Evolutionary conservation across 2,113 vertebrate genomes (phyloP), one percentile per base, ranked within the genome.

Genomic region (Athene cunicularia): DNA sequence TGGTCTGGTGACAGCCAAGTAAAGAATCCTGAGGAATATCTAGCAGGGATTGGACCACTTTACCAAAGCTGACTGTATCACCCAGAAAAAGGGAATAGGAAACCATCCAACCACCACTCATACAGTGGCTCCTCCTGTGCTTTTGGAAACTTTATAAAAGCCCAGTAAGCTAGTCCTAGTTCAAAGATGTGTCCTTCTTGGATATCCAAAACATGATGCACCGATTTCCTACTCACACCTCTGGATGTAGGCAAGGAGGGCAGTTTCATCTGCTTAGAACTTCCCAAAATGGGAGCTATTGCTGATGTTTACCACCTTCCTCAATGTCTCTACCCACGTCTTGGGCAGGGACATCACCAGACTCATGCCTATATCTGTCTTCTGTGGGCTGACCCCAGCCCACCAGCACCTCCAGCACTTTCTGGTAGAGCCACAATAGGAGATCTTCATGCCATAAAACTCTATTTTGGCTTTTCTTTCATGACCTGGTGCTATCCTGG

Each of bases 141-240:
- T 49, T 56, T 77, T 20, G 33, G 75, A 72, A 35, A 72, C 15
- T 49, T 53, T 39, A 56, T 41, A 62, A 66, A 80, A 74, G 20
- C 13, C 9, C 35, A 72, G 35, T 43, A 67, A 56, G 22, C 13
- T 45, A 14, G 24, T 81, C 37, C 26, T 58, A 21, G 35, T 67
- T 56, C 41, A n/a, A 80, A 53, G 7, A 19, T 8, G 14, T 12
- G 9, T 60, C 35, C 15, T 72, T 45, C 37, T 9, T 76, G 18
- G 8, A n/a, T 37, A 58, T 6, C 33, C n/a, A 70, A 77, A 66
- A 76, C 4, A 1, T n/a, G 32, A 55, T 0, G 0, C 3, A 1
- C 21, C 39, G 28, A 18, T 58, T 95, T 91, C 30, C 27, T 45
- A 28, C 24, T 33, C 12, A 7, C 14, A 32, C 4, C 20, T 11